Percentiles rank a stretch among this genome's conserved stretches.
Evolutionary conservation across 2,797 vertebrate genomes (phyloP).

Genomic region (Sibirionetta formosa): DNA sequence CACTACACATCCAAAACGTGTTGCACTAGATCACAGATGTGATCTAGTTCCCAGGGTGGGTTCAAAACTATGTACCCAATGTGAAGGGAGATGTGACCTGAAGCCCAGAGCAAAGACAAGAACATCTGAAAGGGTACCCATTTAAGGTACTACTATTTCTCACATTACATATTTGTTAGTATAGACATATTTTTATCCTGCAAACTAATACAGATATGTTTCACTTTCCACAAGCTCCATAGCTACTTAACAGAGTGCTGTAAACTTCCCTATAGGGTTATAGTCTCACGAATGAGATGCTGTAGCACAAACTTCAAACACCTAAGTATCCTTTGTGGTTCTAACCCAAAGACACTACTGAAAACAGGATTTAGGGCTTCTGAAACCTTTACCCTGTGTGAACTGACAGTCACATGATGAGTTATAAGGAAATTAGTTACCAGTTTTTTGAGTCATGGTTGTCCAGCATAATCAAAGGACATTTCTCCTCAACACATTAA

Average conservation of each 20-base stretch:
- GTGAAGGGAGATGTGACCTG: not conserved
- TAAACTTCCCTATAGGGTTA: not conserved
- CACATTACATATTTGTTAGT: not conserved
- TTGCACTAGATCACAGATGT: not conserved
- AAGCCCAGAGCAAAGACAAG: not conserved
- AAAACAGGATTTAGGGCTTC: conserved; percentile 20
- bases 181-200: not conserved
- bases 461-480: not conserved
- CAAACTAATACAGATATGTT: not conserved
- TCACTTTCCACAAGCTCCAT: not conserved
- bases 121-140: not conserved
- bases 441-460: not conserved
- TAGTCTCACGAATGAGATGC: not conserved
- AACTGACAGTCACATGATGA: not conserved
- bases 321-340: not conserved
- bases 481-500: not conserved
- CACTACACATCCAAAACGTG: too few species aligned
- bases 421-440: not conserved
- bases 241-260: not conserved
- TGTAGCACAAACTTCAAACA: not conserved
- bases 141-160: not conserved
- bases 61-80: not conserved
- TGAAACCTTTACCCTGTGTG: not conserved
- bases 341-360: not conserved
- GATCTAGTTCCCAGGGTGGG: not conserved